Evolutionary conservation across 2,113 vertebrate species (phyloP).

Genomic region (Odontesthes bonariensis): DNA sequence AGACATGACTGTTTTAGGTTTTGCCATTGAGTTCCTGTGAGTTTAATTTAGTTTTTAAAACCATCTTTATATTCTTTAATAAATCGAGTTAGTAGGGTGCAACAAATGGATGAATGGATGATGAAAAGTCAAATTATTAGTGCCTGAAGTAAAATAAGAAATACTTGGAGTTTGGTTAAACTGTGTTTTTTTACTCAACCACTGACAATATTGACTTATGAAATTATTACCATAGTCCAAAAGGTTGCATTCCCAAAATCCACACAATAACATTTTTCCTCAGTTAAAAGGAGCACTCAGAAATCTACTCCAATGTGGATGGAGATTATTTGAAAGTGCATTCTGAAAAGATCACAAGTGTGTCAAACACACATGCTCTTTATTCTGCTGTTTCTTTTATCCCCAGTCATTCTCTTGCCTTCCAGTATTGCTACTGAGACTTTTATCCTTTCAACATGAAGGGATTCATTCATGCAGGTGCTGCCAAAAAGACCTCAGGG

Average conservation of each 20-base stretch:
- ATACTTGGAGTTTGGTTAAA: background rate
- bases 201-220: no score
- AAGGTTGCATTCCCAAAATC: background rate
- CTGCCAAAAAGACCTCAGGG: constrained; percentile 50
- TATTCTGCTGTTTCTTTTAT: constrained; percentile 27
- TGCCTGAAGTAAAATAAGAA: background rate
- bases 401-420: constrained; percentile 21
- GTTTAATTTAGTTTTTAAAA: background rate
- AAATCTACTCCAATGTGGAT: background rate
- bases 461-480: constrained; percentile 52
- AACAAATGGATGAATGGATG: no score
- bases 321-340: constrained; percentile 25
- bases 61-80: no score
- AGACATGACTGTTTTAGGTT: background rate
- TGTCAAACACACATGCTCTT: constrained; percentile 25
- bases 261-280: background rate
- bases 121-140: background rate
- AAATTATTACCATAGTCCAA: background rate
- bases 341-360: constrained; percentile 9
- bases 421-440: constrained; percentile 25
- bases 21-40: background rate
- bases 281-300: background rate
- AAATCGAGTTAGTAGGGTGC: no score
- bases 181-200: background rate
- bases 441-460: constrained; percentile 27